Evolutionary conservation across 2,888 invertebrate species (phyloP).

Genomic region (Eustalomyia histrio): DNA sequence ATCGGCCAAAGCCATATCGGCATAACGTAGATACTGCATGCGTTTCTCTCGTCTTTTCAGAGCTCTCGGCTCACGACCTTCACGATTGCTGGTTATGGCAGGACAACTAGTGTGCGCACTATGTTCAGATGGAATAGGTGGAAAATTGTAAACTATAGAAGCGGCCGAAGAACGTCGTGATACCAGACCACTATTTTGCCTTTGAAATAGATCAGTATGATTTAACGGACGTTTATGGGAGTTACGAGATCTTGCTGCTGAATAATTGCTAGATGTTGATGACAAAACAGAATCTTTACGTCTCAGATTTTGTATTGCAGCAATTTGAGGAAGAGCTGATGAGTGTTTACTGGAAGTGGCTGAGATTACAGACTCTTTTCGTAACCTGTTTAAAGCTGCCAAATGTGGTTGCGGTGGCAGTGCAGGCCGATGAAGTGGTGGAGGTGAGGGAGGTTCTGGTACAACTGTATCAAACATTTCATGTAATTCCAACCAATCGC

Average conservation of each 20-base stretch:
- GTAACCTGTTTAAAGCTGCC: constrained; percentile 41
- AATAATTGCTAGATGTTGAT: constrained; percentile 71
- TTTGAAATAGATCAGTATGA: constrained; percentile 74
- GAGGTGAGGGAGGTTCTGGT: constrained; percentile 6
- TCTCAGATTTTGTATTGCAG: constrained; percentile 56
- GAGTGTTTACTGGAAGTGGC: constrained; percentile 71
- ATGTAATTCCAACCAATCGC: constrained; percentile 78
- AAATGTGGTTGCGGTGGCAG: constrained; percentile 38
- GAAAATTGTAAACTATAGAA: constrained; percentile 76
- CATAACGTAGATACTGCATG: constrained; percentile 74
- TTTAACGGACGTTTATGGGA: constrained; percentile 68
- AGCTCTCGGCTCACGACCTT: constrained; percentile 35
- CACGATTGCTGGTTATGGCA: constrained; percentile 34
- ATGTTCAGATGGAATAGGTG: constrained; percentile 71
- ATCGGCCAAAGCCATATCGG: constrained; percentile 75
- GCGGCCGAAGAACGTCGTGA: constrained; percentile 76
- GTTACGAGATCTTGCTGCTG: constrained; percentile 68
- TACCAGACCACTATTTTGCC: constrained; percentile 75
- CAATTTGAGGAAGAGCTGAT: constrained; percentile 59
- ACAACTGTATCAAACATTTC: constrained; percentile 71
- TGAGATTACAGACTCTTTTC: constrained; percentile 71
- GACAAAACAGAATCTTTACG: constrained; percentile 72
- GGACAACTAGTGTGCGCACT: constrained; percentile 45
- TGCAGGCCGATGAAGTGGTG: constrained; percentile 30
- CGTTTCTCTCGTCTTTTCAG: constrained; percentile 64